phyloP scores from a whole-genome alignment of 2,113 vertebrate species.

The Mesocricetus auratus region DNA sequence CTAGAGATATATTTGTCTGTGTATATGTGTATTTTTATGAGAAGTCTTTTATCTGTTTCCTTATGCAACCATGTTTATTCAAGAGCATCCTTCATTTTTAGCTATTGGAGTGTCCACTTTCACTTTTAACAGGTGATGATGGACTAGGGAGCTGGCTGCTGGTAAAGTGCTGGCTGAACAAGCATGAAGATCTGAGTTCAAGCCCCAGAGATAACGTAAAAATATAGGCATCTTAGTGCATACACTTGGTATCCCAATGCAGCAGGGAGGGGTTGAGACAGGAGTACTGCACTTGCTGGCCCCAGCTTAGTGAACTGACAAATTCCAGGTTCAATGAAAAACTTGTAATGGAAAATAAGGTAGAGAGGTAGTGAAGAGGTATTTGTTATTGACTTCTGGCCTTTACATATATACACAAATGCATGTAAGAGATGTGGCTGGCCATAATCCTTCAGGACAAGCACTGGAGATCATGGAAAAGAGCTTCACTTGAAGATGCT shows the following conservation, averaged over 20 bases:
- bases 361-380: background rate
- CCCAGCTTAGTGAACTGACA: background rate
- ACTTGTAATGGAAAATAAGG: background rate
- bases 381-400: background rate
- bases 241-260: background rate
- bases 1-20: background rate
- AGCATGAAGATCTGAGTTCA: background rate
- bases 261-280: background rate
- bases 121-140: background rate
- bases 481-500: background rate
- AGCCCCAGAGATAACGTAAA: background rate
- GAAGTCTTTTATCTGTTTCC: background rate
- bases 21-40: background rate
- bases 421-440: background rate
- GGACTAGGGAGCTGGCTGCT: background rate
- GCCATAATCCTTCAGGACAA: background rate
- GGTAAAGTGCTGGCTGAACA: background rate
- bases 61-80: background rate
- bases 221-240: background rate
- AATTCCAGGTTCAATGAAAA: background rate
- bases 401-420: background rate
- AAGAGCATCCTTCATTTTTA: background rate
- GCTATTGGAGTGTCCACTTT: background rate
- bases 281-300: background rate
- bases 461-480: background rate